A percentile compares a stretch with the other conserved stretches of the same genome.
Conservation (phyloP, 2,888 invertebrate species). For the Clistopyga incitator region DNA sequence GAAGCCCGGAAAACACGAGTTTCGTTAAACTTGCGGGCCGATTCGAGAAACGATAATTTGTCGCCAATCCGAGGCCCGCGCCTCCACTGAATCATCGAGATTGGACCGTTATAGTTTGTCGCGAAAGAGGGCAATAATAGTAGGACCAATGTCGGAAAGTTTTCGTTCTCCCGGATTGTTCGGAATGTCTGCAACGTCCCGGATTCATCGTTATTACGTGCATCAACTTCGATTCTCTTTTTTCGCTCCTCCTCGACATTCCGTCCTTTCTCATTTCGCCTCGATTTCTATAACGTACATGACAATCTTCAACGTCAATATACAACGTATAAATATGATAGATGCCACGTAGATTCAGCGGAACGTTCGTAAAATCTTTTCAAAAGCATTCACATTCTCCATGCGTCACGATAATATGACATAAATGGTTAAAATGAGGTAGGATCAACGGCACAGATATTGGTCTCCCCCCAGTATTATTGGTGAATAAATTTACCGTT, state of each 20-base stretch:
- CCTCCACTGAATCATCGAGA: slow-evolving; percentile 58
- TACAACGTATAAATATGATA: background rate
- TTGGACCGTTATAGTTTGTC: slow-evolving; percentile 53
- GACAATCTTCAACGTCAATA: background rate
- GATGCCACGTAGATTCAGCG: slow-evolving; percentile 26
- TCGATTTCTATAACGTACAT: background rate
- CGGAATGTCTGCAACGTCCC: slow-evolving; percentile 39
- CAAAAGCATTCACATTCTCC: slow-evolving; percentile 69
- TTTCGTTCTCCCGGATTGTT: slow-evolving; percentile 51
- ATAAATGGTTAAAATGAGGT: slow-evolving; percentile 64
- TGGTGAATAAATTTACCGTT: slow-evolving; percentile 5
- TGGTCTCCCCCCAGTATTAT: background rate
- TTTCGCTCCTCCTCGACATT: slow-evolving; percentile 7
- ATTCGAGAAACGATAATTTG: slow-evolving; percentile 52
- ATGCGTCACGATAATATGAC: slow-evolving; percentile 63
- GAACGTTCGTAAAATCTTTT: slow-evolving; percentile 33
- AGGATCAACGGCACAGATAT: slow-evolving; percentile 38
- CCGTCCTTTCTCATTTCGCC: background rate
- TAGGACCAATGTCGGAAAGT: slow-evolving; percentile 32
- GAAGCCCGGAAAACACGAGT: slow-evolving; percentile 16
- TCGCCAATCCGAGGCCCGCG: slow-evolving; percentile 22
- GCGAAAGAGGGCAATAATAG: slow-evolving; percentile 41
- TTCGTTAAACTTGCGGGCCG: slow-evolving; percentile 47
- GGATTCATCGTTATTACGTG: slow-evolving; percentile 54
- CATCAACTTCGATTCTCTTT: slow-evolving; percentile 38